Conservation (phyloP, 2,888 invertebrate species). For the Mechanitis messenoides region DNA sequence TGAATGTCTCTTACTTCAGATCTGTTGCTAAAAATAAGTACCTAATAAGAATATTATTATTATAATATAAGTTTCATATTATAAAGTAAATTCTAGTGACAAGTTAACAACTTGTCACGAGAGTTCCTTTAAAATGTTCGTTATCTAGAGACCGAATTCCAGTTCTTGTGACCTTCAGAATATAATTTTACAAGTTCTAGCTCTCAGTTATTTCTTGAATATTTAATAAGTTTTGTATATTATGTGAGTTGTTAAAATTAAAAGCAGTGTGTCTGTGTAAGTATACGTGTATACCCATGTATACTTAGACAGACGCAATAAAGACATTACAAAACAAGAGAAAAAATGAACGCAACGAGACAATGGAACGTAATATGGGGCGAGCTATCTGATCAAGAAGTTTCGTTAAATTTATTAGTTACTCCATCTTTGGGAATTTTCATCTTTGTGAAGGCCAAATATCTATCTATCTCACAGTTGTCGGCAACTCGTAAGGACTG, state of each 20-base stretch:
- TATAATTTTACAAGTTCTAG: slow-evolving; percentile 1
- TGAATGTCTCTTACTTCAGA: too few species aligned
- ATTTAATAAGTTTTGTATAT: background rate
- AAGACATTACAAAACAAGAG: slow-evolving; percentile 5
- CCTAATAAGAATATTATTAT: too few species aligned
- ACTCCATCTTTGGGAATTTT: background rate
- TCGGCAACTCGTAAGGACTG: too few species aligned
- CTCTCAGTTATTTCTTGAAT: background rate
- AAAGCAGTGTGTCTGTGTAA: background rate
- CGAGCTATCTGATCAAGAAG: slow-evolving; percentile 4
- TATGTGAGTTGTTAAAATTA: background rate
- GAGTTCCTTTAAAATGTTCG: background rate
- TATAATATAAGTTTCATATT: too few species aligned
- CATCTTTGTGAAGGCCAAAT: too few species aligned
- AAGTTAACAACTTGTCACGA: background rate
- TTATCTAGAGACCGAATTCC: slow-evolving; percentile 2
- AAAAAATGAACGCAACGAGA: slow-evolving; percentile 1
- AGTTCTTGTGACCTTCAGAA: slow-evolving; percentile 2
- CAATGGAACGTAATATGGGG: slow-evolving; percentile 2
- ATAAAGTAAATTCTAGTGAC: too few species aligned
- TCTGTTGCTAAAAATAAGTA: too few species aligned
- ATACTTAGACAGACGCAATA: slow-evolving; percentile 1
- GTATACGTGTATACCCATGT: background rate
- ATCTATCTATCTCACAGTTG: too few species aligned
- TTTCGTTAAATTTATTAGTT: slow-evolving; percentile 1